Conservation (phyloP, 2,113 vertebrate species). For the Dermatemys mawii region DNA sequence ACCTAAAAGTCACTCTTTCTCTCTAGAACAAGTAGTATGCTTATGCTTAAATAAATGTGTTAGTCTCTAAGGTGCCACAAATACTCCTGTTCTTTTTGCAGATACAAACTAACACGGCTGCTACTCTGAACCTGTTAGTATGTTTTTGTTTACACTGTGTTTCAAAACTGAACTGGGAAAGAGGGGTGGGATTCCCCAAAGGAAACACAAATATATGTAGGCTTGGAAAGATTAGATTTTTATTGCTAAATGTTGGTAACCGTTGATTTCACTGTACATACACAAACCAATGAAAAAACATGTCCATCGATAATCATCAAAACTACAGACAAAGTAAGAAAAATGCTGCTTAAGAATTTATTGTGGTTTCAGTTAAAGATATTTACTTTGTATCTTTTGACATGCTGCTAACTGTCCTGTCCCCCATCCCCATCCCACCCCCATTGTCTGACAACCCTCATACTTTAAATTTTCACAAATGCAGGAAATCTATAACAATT, state of each 20-base stretch:
- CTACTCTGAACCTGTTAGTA: too few species aligned
- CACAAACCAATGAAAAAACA: not conserved
- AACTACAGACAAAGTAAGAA: not conserved
- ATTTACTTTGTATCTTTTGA: not conserved
- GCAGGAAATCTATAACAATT: not conserved
- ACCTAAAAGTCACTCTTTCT: not conserved
- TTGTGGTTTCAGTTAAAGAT: not conserved
- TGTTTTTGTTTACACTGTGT: not conserved
- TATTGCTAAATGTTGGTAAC: not conserved
- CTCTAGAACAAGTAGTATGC: rapidly evolving
- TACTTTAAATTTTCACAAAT: not conserved
- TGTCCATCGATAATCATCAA: not conserved
- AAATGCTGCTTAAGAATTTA: not conserved
- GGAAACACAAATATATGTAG: not conserved
- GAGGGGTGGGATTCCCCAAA: rapidly evolving
- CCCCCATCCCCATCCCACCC: too few species aligned
- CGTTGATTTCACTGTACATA: not conserved
- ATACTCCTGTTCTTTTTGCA: too few species aligned
- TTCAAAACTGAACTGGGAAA: not conserved
- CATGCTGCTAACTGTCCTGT: not conserved
- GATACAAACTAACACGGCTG: too few species aligned
- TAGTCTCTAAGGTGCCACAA: too few species aligned
- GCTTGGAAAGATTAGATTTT: not conserved
- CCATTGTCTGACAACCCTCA: not conserved
- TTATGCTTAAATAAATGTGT: too few species aligned